Percentiles rank a stretch among this genome's conserved stretches.
Conservation (phyloP, 2,113 vertebrate genomes). For the Anarrhichthys ocellatus region DNA sequence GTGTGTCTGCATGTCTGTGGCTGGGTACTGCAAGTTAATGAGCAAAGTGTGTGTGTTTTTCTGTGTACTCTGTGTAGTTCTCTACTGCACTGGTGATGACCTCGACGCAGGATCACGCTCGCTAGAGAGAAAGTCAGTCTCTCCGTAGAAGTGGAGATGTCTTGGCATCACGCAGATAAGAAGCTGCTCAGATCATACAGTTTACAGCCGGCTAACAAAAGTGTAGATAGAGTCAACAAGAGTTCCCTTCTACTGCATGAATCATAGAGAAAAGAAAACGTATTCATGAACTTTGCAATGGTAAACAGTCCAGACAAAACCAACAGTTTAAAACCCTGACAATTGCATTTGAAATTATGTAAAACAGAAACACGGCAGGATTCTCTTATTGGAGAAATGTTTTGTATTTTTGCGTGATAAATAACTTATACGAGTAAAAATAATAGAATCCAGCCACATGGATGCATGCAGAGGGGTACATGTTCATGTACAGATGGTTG, state of each 20-base stretch:
- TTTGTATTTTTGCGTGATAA: neutral
- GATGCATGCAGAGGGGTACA: neutral
- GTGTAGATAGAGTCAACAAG: neutral
- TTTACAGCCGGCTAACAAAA: constrained; percentile 4
- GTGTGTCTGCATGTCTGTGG: neutral
- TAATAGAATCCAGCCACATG: neutral
- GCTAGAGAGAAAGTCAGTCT: too few relatives aligned
- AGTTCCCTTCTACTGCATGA: constrained; percentile 9
- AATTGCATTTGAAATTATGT: neutral
- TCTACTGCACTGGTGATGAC: neutral
- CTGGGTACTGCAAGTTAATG: constrained; percentile 24
- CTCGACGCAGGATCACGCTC: too few relatives aligned
- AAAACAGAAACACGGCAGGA: neutral
- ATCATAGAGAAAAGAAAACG: constrained; percentile 1
- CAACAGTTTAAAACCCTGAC: too few relatives aligned
- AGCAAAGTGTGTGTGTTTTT: neutral
- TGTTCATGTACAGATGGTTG: neutral
- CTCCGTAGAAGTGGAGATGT: neutral
- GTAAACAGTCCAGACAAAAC: neutral
- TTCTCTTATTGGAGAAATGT: neutral
- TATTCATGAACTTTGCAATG: neutral
- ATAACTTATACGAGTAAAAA: too few relatives aligned
- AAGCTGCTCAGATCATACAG: neutral
- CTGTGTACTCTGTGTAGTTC: constrained; percentile 1
- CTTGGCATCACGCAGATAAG: neutral